Percentiles rank a stretch among this genome's conserved stretches.
Evolutionary conservation across 2,888 invertebrate species (phyloP).

Genomic region (Petrophora chlorosata): DNA sequence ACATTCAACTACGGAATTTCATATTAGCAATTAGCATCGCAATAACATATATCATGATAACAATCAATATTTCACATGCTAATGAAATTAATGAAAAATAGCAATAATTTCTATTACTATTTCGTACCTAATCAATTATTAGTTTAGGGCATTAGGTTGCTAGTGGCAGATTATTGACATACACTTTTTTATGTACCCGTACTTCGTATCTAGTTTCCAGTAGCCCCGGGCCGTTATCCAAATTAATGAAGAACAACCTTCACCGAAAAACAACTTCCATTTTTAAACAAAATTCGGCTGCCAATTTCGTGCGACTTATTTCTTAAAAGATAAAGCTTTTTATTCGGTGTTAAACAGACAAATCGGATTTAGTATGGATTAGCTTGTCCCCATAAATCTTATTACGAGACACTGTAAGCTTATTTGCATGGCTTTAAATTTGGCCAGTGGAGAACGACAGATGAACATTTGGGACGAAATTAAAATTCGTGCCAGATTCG

Average conservation of each 20-base stretch:
- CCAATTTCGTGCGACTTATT: conserved; percentile 38
- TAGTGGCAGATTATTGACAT: too few relatives aligned
- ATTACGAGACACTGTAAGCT: conserved; percentile 48
- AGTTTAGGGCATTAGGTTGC: too few relatives aligned
- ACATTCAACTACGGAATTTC: too few relatives aligned
- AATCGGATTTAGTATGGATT: conserved; percentile 62
- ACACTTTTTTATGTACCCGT: too few relatives aligned
- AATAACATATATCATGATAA: too few relatives aligned
- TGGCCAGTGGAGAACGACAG: conserved; percentile 35
- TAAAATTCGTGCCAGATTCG: conserved; percentile 25
- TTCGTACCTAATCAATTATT: too few relatives aligned
- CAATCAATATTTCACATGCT: too few relatives aligned
- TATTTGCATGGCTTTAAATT: conserved; percentile 53
- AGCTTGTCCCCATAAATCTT: conserved; percentile 62
- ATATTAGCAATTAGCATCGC: too few relatives aligned
- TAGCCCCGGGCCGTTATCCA: neutral
- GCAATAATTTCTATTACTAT: too few relatives aligned
- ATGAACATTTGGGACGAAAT: conserved; percentile 26
- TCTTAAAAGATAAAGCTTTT: conserved; percentile 48
- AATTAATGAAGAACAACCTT: conserved; percentile 1
- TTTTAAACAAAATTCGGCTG: conserved; percentile 18
- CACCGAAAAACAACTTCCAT: conserved; percentile 4
- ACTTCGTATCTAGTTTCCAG: neutral
- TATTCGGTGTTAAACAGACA: conserved; percentile 56
- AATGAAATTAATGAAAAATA: too few relatives aligned